Conservation (phyloP, 1,140 invertebrate species). For the Octopus bimaculoides region DNA sequence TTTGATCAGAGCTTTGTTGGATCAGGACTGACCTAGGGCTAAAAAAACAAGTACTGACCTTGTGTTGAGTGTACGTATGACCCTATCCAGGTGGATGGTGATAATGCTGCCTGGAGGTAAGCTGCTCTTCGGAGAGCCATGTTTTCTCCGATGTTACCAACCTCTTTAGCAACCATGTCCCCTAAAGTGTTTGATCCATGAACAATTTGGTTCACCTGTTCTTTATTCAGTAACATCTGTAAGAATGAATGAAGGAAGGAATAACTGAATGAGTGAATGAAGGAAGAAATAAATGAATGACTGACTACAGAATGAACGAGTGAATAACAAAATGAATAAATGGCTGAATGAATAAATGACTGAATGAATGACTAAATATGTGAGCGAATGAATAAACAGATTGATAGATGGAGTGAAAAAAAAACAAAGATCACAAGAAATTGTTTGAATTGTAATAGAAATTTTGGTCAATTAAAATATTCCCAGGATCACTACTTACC, state of each 20-base stretch:
- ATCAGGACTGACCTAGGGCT: no score
- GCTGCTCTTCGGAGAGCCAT: conserved; percentile 75
- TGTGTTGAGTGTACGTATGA: conserved; percentile 32
- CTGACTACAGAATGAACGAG: no score
- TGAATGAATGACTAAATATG: no score
- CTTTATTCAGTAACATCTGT: background rate
- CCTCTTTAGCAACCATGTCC: conserved; percentile 78
- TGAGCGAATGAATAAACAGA: no score
- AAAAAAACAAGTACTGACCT: background rate
- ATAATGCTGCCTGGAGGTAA: conserved; percentile 27
- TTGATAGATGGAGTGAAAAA: no score
- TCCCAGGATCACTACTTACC: conserved; percentile 21
- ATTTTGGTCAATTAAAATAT: background rate
- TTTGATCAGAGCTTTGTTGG: no score
- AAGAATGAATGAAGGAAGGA: background rate
- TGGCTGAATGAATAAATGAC: no score
- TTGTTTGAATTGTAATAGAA: background rate
- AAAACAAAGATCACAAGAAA: no score
- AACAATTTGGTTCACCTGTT: conserved; percentile 7
- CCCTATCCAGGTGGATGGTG: conserved; percentile 16
- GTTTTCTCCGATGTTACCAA: conserved; percentile 87
- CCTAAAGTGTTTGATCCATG: conserved; percentile 66
- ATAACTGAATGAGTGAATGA: no score
- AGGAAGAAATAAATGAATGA: no score
- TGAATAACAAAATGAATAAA: no score